Conservation (phyloP, 1,140 invertebrate genomes). For the Lasioglossum baleicum region DNA sequence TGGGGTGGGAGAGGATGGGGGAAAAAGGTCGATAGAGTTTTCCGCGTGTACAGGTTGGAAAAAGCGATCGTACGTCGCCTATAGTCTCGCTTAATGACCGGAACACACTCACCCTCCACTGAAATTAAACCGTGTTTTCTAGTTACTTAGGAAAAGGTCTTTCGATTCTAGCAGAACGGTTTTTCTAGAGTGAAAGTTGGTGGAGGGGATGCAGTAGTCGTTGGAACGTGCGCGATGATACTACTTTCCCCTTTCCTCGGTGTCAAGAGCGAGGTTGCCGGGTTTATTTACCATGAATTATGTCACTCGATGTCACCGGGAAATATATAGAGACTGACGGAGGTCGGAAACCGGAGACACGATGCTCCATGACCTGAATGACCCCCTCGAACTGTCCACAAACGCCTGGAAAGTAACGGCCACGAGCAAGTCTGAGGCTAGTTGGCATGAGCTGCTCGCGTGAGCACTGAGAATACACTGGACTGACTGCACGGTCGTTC, state of each 20-base stretch:
- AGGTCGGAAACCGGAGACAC: neutral
- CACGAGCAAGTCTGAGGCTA: neutral
- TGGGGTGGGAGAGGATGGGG: neutral
- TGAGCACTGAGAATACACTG: no score
- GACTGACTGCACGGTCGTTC: no score
- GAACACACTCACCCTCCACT: conserved; percentile 43
- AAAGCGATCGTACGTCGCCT: conserved; percentile 53
- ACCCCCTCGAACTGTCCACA: neutral
- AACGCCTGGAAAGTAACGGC: neutral
- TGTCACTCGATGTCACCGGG: conserved; percentile 2
- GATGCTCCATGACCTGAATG: neutral
- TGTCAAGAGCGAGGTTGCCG: neutral
- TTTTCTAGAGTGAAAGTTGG: no score
- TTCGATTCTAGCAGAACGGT: neutral
- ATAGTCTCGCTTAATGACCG: conserved; percentile 50
- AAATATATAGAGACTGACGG: neutral
- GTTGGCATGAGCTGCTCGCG: neutral
- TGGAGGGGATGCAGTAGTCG: no score
- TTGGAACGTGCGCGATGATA: no score
- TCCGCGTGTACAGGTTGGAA: conserved; percentile 38
- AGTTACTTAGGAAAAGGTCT: conserved; percentile 5
- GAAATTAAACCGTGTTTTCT: conserved; percentile 57
- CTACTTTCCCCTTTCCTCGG: no score
- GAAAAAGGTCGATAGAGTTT: conserved; percentile 45
- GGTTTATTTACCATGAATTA: conserved; percentile 31